phyloP scores from a whole-genome alignment of 2,113 vertebrate genomes.

The chimpanzee (Pan troglodytes) region DNA sequence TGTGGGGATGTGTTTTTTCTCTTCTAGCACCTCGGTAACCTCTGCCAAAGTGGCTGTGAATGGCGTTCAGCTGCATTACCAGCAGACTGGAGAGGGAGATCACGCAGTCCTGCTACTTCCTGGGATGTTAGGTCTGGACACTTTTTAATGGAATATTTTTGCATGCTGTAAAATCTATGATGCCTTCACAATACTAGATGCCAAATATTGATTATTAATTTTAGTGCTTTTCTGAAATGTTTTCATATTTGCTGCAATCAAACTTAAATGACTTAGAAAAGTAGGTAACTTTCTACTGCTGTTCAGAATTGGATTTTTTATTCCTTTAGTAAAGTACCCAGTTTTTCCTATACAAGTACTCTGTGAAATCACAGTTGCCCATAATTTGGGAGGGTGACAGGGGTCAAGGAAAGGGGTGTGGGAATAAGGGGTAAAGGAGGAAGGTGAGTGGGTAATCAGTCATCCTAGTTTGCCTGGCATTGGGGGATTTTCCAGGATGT shows the following conservation, averaged over 20 bases:
- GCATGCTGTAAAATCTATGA: background rate
- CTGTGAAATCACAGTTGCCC: background rate
- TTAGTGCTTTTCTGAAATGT: background rate
- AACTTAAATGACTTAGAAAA: background rate
- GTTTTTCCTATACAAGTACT: background rate
- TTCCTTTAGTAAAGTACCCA: background rate
- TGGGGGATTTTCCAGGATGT: background rate
- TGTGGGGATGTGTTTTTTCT: background rate
- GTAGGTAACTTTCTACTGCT: background rate
- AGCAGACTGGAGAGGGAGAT: constrained; percentile 87
- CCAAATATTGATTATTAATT: background rate
- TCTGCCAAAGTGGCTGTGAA: constrained; percentile 89
- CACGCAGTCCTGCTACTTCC: constrained; percentile 92
- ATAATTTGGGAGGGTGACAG: background rate
- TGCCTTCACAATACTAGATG: background rate
- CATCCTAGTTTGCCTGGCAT: background rate
- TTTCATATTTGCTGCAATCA: background rate
- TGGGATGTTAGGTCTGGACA: constrained; percentile 91
- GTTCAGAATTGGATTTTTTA: background rate
- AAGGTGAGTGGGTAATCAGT: background rate
- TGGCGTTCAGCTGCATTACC: constrained; percentile 90
- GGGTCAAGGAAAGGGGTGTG: background rate
- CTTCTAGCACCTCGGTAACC: constrained; percentile 84
- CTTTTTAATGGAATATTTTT: constrained; percentile 5
- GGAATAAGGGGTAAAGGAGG: background rate